phyloP scores from a whole-genome alignment of 2,888 invertebrate species.

The Lamproptera curius region DNA sequence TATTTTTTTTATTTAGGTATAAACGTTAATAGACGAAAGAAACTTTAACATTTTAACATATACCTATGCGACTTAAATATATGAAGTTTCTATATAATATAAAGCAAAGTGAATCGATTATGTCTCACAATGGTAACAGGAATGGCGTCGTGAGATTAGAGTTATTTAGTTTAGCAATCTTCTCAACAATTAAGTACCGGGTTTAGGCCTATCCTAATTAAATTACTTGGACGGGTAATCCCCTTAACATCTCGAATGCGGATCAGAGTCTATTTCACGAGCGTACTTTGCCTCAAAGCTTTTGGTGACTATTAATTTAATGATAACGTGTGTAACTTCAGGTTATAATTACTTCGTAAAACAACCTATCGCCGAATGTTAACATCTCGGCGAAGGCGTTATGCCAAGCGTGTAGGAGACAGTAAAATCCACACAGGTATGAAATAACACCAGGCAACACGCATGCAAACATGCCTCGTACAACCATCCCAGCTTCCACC shows the following conservation, averaged over 20 bases:
- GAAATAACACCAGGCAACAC: constrained; percentile 86
- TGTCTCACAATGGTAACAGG: constrained; percentile 4
- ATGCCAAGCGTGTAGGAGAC: constrained; percentile 93
- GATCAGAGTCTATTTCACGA: constrained; percentile 11
- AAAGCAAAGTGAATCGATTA: constrained; percentile 1
- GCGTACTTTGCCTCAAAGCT: constrained; percentile 3
- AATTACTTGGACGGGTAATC: constrained; percentile 19
- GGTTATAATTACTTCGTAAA: constrained; percentile 55
- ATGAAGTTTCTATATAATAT: no score
- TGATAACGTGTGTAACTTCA: no score
- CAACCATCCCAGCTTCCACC: constrained; percentile 63
- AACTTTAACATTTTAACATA: no score
- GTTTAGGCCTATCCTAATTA: constrained; percentile 17
- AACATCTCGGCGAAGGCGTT: constrained; percentile 95
- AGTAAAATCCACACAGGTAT: constrained; percentile 88
- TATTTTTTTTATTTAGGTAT: no score
- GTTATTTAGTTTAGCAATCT: constrained; percentile 16
- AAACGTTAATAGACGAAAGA: no score
- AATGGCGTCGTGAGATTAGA: constrained; percentile 17
- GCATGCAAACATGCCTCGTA: constrained; percentile 83
- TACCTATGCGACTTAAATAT: no score
- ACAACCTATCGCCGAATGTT: constrained; percentile 90
- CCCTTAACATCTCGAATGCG: constrained; percentile 9
- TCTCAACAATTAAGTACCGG: constrained; percentile 14
- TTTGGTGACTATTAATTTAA: background rate